Percentiles rank a stretch among this genome's conserved stretches.
phyloP scores from a whole-genome alignment of 2,888 invertebrate species.

The Lasioglossum villosulum region DNA sequence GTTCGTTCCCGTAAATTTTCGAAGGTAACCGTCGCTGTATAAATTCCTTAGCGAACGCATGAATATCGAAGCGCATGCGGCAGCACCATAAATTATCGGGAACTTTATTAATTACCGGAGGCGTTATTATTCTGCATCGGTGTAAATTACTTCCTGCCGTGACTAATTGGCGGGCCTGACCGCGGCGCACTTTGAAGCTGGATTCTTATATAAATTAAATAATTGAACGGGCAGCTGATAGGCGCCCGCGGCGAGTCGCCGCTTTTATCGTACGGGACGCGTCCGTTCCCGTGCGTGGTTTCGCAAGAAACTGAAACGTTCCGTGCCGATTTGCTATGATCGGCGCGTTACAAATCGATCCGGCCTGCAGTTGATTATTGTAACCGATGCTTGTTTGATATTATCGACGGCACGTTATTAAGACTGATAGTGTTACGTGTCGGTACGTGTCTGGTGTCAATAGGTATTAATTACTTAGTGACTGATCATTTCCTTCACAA shows the following conservation, averaged over 20 bases:
- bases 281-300: conserved; percentile 17
- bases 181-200: conserved; percentile 46
- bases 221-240: conserved; percentile 52
- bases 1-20: not conserved
- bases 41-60: not conserved
- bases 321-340: conserved; percentile 16
- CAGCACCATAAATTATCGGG: conserved; percentile 51
- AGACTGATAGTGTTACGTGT: not conserved
- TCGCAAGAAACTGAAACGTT: conserved; percentile 17
- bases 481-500: not conserved
- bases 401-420: conserved; percentile 9
- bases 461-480: conserved; percentile 8
- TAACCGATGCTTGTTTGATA: conserved; percentile 16
- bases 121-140: conserved; percentile 50
- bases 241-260: conserved; percentile 34
- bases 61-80: conserved; percentile 3
- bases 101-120: conserved; percentile 58
- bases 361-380: conserved; percentile 15
- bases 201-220: conserved; percentile 55
- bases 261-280: conserved; percentile 22
- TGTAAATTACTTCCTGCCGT: conserved; percentile 54
- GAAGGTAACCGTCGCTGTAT: not conserved
- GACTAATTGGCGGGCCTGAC: conserved; percentile 36
- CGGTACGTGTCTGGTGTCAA: conserved; percentile 4
- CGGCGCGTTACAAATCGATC: conserved; percentile 30